Percentiles rank a stretch among this genome's conserved stretches.
Conservation (phyloP, 2,797 vertebrate species). For the Nothura maculosa region DNA sequence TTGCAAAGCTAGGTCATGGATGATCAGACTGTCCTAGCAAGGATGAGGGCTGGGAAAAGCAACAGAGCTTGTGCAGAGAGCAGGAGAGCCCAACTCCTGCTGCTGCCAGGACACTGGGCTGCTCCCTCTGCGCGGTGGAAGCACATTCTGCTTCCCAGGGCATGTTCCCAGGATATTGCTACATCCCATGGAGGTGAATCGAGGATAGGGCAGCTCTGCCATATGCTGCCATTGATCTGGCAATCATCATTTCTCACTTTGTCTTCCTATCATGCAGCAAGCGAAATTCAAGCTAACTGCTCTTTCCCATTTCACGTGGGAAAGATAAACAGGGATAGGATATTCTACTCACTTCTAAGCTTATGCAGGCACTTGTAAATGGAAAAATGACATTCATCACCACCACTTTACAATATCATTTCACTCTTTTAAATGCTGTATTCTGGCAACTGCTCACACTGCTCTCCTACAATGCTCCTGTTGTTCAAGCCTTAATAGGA, state of each 20-base stretch:
- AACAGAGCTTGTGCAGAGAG: no score
- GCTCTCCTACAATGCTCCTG: not conserved
- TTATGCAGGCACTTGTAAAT: no score
- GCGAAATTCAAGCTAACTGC: not conserved
- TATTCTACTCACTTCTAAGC: not conserved
- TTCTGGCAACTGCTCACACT: not conserved
- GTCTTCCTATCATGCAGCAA: not conserved
- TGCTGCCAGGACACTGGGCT: no score
- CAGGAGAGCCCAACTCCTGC: no score
- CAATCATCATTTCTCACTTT: not conserved
- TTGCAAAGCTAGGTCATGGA: not conserved
- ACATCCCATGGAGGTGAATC: no score
- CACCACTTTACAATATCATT: not conserved
- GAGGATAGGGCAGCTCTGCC: no score
- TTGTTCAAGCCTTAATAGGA: not conserved
- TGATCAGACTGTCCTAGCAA: no score
- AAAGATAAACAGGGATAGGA: not conserved
- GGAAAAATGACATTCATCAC: not conserved
- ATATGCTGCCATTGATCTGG: no score
- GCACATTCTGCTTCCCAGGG: no score
- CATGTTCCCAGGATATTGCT: no score
- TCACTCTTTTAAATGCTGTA: not conserved
- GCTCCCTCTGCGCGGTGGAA: no score
- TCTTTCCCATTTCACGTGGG: not conserved
- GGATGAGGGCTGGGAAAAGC: no score